Conservation (phyloP, 2,888 invertebrate genomes). For the Homarus gammarus region DNA sequence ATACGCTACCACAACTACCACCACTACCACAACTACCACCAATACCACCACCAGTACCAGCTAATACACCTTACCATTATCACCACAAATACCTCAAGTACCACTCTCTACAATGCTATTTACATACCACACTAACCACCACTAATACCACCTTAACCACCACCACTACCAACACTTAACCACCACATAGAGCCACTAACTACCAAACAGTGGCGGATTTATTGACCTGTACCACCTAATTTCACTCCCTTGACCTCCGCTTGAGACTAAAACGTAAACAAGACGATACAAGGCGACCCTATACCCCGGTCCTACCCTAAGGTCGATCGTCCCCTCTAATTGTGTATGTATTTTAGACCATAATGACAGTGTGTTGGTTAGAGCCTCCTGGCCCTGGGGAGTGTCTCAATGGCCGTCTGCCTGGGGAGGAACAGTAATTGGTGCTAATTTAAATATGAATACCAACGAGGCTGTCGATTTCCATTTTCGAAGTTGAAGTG, state of each 20-base stretch:
- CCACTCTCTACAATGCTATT: background rate
- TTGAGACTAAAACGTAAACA: no score
- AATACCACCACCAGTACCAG: constrained; percentile 15
- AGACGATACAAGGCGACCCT: no score
- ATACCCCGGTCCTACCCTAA: background rate
- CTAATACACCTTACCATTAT: no score
- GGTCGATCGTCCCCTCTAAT: background rate
- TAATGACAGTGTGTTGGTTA: no score
- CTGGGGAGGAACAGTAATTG: background rate
- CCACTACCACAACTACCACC: constrained; percentile 21
- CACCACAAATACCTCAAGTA: background rate
- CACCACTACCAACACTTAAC: background rate
- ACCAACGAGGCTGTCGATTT: background rate
- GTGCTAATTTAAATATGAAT: background rate
- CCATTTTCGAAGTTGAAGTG: background rate
- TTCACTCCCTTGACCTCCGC: background rate
- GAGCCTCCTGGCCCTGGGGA: background rate
- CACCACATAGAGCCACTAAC: background rate
- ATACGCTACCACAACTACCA: background rate
- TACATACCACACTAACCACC: background rate
- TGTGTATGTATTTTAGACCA: no score
- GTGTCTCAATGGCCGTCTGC: background rate
- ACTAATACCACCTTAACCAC: background rate
- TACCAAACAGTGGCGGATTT: no score
- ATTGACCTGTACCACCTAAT: background rate